phyloP scores from a whole-genome alignment of 2,797 vertebrate genomes.

The Enteromius mattozi region DNA sequence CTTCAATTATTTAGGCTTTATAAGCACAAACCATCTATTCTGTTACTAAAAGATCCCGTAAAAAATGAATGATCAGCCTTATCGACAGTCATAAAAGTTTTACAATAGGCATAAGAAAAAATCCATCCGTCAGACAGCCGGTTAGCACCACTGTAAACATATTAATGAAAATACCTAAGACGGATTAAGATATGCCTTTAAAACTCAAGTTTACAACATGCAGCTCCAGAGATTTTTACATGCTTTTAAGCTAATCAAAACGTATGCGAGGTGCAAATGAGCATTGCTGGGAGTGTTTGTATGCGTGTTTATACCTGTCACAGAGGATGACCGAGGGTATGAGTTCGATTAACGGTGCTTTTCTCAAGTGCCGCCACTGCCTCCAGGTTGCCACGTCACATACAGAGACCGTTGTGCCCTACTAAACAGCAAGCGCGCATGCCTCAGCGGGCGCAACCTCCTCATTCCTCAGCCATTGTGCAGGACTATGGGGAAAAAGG shows the following conservation, averaged over 20 bases:
- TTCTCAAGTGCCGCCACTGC: constrained; percentile 48
- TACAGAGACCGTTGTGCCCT: not conserved
- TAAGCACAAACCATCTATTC: constrained; percentile 77
- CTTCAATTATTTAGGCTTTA: constrained; percentile 82
- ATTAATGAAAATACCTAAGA: constrained; percentile 65
- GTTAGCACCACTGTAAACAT: constrained; percentile 70
- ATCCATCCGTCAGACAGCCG: constrained; percentile 69
- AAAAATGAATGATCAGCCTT: constrained; percentile 74
- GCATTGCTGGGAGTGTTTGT: not conserved
- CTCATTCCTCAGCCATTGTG: constrained; percentile 23
- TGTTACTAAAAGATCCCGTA: constrained; percentile 69
- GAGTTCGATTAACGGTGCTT: constrained; percentile 32
- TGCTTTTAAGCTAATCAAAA: constrained; percentile 70
- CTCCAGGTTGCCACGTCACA: not conserved
- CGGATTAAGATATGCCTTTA: constrained; percentile 59
- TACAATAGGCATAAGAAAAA: constrained; percentile 74
- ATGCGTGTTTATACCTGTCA: not conserved
- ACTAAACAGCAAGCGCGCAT: not conserved
- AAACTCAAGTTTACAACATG: constrained; percentile 65
- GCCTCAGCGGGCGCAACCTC: constrained; percentile 5
- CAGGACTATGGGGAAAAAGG: constrained; percentile 63
- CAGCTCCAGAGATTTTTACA: constrained; percentile 64
- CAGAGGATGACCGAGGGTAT: not conserved
- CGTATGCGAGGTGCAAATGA: constrained; percentile 10
- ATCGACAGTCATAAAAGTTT: constrained; percentile 78